Conservation (phyloP, 2,888 invertebrate genomes). For the Camptogramma bilineatum region DNA sequence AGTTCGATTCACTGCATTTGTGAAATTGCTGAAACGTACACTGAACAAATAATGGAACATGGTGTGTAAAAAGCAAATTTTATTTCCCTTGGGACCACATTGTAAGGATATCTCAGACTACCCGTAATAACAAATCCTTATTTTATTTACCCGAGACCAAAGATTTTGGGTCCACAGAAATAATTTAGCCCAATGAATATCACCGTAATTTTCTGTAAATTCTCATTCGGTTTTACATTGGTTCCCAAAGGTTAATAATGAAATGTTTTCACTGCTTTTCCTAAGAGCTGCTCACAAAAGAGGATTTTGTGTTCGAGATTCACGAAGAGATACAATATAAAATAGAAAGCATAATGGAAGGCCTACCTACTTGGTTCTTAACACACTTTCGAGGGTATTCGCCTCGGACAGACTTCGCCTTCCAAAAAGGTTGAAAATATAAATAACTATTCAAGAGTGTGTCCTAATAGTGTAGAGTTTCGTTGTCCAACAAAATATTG, state of each 20-base stretch:
- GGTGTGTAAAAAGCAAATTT: too few species aligned
- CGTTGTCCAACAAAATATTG: too few species aligned
- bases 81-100: too few species aligned
- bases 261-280: conserved; percentile 29
- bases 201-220: not conserved
- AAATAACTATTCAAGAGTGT: conserved; percentile 15
- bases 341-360: conserved; percentile 37
- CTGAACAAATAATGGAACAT: too few species aligned
- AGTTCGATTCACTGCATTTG: too few species aligned
- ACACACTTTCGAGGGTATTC: conserved; percentile 18
- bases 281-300: conserved; percentile 27
- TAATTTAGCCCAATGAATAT: not conserved
- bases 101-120: not conserved
- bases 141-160: not conserved
- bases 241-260: conserved; percentile 15
- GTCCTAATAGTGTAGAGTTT: not conserved
- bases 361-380: conserved; percentile 15
- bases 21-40: too few species aligned
- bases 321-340: conserved; percentile 34
- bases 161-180: conserved; percentile 1
- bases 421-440: conserved; percentile 38
- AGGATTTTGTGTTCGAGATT: conserved; percentile 31
- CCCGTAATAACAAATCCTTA: not conserved
- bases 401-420: conserved; percentile 24
- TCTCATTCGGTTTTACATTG: not conserved